phyloP scores from a whole-genome alignment of 2,888 invertebrate genomes.

The Cheilosia impressa region DNA sequence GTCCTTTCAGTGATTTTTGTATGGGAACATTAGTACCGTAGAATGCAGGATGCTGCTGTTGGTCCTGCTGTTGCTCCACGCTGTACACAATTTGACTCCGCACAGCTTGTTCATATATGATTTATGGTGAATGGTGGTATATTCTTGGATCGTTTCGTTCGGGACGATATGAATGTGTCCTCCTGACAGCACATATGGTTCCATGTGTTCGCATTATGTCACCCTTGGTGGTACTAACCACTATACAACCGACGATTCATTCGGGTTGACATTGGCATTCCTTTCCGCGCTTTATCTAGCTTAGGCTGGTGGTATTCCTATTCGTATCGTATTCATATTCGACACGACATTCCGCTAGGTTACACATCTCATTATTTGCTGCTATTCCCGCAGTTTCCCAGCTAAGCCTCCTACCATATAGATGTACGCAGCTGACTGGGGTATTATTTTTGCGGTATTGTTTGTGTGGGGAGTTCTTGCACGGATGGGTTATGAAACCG shows the following conservation, averaged over 20 bases:
- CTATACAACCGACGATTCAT: slow-evolving; percentile 46
- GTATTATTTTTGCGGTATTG: slow-evolving; percentile 9
- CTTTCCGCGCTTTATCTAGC: slow-evolving; percentile 34
- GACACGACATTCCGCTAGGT: slow-evolving; percentile 27
- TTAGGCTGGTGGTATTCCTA: slow-evolving; percentile 1
- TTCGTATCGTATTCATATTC: slow-evolving; percentile 18
- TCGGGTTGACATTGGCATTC: slow-evolving; percentile 39
- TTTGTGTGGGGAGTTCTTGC: slow-evolving; percentile 1
- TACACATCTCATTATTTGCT: slow-evolving; percentile 46
- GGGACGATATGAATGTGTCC: slow-evolving; percentile 10
- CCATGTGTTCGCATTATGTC: slow-evolving; percentile 59
- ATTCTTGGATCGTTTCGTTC: slow-evolving; percentile 58
- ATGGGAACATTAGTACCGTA: slow-evolving; percentile 47
- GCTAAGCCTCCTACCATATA: background rate
- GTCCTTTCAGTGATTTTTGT: slow-evolving; percentile 61
- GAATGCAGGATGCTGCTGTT: slow-evolving; percentile 33
- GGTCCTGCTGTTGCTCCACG: slow-evolving; percentile 26
- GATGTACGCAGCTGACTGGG: background rate
- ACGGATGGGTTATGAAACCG: slow-evolving; percentile 15
- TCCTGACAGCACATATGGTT: slow-evolving; percentile 59
- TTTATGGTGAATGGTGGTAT: slow-evolving; percentile 67
- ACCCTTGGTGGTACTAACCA: slow-evolving; percentile 66
- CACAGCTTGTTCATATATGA: slow-evolving; percentile 68
- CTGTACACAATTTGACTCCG: slow-evolving; percentile 43
- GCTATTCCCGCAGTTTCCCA: slow-evolving; percentile 1